Conservation (phyloP, 2,113 vertebrate genomes). For the Scophthalmus maximus region DNA sequence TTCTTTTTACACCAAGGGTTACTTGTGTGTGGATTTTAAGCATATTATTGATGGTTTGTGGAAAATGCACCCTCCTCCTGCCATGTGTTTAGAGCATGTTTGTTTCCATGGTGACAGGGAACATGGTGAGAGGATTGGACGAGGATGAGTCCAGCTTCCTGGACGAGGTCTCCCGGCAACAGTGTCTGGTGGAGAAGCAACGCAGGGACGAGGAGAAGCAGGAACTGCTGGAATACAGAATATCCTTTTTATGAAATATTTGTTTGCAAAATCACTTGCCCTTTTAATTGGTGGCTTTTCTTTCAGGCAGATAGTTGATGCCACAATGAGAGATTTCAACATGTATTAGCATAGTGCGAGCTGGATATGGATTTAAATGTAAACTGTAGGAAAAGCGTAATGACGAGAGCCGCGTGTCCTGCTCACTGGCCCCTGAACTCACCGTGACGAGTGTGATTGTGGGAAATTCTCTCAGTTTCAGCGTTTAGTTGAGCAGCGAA, state of each 20-base stretch:
- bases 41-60: slow-evolving; percentile 20
- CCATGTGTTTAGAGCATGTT: slow-evolving; percentile 55
- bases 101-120: slow-evolving; percentile 87
- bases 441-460: too few species aligned
- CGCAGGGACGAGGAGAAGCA: slow-evolving; percentile 93
- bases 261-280: not conserved
- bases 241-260: slow-evolving; percentile 87
- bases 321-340: too few species aligned
- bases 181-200: slow-evolving; percentile 94
- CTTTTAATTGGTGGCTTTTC: too few species aligned
- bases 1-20: slow-evolving; percentile 14
- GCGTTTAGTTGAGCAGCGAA: not conserved
- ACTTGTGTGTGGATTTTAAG: not conserved
- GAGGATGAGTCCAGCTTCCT: slow-evolving; percentile 96
- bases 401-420: too few species aligned
- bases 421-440: too few species aligned
- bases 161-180: slow-evolving; percentile 97
- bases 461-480: too few species aligned
- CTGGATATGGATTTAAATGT: too few species aligned
- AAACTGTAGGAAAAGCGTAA: too few species aligned
- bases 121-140: slow-evolving; percentile 98
- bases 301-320: too few species aligned
- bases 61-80: slow-evolving; percentile 30
- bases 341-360: too few species aligned
- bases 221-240: slow-evolving; percentile 94